Base-by-base conservation (phyloP, 37 sponge, comb jelly and placozoan species). In the Halichondria panicea region DNA sequence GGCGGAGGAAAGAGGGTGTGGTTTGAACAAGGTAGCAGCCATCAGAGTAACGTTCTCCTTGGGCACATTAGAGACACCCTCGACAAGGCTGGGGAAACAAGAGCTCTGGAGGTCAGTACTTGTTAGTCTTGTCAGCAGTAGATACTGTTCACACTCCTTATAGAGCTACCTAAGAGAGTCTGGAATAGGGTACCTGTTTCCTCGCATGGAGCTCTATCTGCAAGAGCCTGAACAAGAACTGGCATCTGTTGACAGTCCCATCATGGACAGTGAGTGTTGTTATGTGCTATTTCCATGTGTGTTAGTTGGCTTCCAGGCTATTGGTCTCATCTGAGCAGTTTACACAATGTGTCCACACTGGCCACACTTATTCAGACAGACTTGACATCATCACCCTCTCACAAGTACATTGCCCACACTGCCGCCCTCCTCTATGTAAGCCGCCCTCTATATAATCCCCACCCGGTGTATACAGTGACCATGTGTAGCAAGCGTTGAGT, bases 401-500 rank as follows among this genome's bases (percentile, higher is more conserved):
- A 93, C 90, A 88, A 89, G 68, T 93, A 93, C 75, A 79, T 81
- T 2, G 89, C 93, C n/a, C 89, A 93, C 58, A 81, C 88, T 62
- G 70, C 78, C 38, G 93, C 93, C 7, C 75, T 93, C 31, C 77
- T 93, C 40, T 77, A 81, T 64, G 91, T 90, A 15, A 70, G 83
- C 30, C 52, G 11, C 71, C 54, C 36, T 28, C 60, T 27, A 6
- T 43, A 55, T 22, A 55, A 56, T 53, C 80, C 43, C 21, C 55
- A 7, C 56, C 50, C 34, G 58, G 7, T 39, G 5, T 58, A 48
- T 22, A 66, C 58, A 68, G 40, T 45, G 35, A 33, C n/a, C n/a
- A n/a, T n/a, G n/a, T n/a, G n/a, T n/a, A 85, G 87, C 78, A 85
- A 79, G 85, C 82, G 80, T 72, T 85, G 1, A 73, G 41, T 34